Percentiles rank a stretch among this genome's conserved stretches.
phyloP scores from a whole-genome alignment of 1,140 invertebrate species.

The Drosophila neocordata region DNA sequence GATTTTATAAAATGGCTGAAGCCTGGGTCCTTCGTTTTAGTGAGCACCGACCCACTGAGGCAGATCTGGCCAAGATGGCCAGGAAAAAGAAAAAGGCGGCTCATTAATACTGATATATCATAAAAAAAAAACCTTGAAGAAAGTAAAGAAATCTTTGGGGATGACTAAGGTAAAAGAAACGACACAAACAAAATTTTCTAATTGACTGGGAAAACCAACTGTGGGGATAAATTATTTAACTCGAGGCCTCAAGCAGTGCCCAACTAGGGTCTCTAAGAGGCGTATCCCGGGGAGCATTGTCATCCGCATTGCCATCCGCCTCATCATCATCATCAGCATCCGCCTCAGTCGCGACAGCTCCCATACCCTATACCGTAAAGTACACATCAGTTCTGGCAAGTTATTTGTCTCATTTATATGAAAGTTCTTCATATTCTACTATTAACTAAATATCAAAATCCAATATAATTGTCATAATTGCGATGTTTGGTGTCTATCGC shows the following conservation, averaged over 20 bases:
- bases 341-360: constrained; percentile 14
- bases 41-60: constrained; percentile 94
- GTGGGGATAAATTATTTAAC: constrained; percentile 70
- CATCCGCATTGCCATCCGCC: constrained; percentile 51
- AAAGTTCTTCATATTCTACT: no score
- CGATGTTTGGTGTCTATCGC: no score
- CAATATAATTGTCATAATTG: no score
- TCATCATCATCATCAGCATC: constrained; percentile 3
- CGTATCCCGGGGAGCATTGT: constrained; percentile 46
- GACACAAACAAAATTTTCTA: constrained; percentile 31
- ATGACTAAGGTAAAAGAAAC: neutral
- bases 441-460: no score
- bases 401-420: neutral
- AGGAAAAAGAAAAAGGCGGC: constrained; percentile 40
- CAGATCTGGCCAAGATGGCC: constrained; percentile 39
- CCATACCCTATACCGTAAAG: neutral
- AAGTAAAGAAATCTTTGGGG: neutral
- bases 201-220: constrained; percentile 31
- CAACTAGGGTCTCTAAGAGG: constrained; percentile 39
- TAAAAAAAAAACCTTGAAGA: neutral
- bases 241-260: constrained; percentile 54
- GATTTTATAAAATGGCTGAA: constrained; percentile 98
- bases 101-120: constrained; percentile 4
- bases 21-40: constrained; percentile 98
- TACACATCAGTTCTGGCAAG: neutral